These are phyloP conservation scores for Steinernema carpocapsae DNA, from an alignment of 2,888 invertebrate species.

Conservation along the genomic window DNA sequence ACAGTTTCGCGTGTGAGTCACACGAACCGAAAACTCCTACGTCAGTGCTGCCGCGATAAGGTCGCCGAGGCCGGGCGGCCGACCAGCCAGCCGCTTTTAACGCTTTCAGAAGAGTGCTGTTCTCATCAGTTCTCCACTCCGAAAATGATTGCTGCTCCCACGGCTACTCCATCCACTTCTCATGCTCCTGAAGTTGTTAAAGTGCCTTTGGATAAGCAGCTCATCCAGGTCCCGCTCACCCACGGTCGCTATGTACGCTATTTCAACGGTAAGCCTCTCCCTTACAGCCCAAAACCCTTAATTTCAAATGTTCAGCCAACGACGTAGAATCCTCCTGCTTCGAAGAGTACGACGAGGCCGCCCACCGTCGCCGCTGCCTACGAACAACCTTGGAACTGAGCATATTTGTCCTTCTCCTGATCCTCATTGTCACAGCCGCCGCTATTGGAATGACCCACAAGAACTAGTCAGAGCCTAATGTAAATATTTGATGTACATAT, in stretches of 20 bases:
- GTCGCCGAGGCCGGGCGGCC: not conserved
- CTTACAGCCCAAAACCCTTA: not conserved
- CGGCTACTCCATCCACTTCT: not conserved
- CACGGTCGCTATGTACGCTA: constrained; percentile 20
- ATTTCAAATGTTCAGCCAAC: not conserved
- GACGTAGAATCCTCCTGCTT: constrained; percentile 1
- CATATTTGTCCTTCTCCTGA: not conserved
- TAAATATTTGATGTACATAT: not conserved
- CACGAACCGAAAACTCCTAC: constrained; percentile 16
- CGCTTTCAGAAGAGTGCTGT: not conserved
- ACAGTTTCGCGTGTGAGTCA: not conserved
- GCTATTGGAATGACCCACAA: not conserved
- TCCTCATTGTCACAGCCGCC: constrained; percentile 15
- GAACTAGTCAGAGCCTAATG: not conserved
- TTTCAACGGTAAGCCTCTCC: constrained; percentile 7
- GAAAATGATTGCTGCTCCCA: not conserved
- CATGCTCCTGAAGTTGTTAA: not conserved
- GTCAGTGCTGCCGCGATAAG: constrained; percentile 5
- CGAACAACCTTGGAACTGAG: not conserved
- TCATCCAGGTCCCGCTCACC: constrained; percentile 22
- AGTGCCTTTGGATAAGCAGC: constrained; percentile 2
- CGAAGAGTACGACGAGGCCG: not conserved
- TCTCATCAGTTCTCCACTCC: not conserved
- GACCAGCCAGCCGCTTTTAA: too few relatives aligned
- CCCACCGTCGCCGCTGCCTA: not conserved